Evolutionary conservation across 1,140 invertebrate genomes (phyloP).

Genomic region (Theocolax elegans): DNA sequence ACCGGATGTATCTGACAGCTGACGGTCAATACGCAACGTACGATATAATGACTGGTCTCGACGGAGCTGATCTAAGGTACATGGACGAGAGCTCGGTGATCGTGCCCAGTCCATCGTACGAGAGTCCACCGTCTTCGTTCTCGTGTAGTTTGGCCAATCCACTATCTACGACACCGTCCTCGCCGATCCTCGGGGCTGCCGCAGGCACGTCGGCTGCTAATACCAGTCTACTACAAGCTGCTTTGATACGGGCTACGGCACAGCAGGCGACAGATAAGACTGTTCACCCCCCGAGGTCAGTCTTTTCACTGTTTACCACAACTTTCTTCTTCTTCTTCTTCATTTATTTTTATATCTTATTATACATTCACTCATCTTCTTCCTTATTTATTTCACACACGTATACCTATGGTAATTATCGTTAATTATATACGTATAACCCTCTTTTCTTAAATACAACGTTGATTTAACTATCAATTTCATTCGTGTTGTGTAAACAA

Average conservation of each 20-base stretch:
- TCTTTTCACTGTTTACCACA: too few species aligned
- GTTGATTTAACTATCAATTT: too few species aligned
- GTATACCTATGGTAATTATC: too few species aligned
- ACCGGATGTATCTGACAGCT: neutral
- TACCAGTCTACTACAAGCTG: conserved; percentile 75
- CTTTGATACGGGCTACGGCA: conserved; percentile 76
- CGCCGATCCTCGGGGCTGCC: conserved; percentile 63
- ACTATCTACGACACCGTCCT: conserved; percentile 69
- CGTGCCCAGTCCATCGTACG: conserved; percentile 78
- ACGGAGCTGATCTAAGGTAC: conserved; percentile 83
- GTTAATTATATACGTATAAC: too few species aligned
- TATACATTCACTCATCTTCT: too few species aligned
- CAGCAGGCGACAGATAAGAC: conserved; percentile 58
- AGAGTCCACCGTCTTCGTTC: conserved; percentile 78
- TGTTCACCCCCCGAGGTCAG: too few species aligned
- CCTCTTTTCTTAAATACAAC: too few species aligned
- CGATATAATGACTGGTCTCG: conserved; percentile 80
- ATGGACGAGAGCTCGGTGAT: conserved; percentile 93
- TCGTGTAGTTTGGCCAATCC: conserved; percentile 67
- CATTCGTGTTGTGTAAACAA: too few species aligned
- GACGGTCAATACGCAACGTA: conserved; percentile 71
- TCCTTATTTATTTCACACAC: too few species aligned
- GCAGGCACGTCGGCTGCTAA: conserved; percentile 63
- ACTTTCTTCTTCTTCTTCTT: too few species aligned
- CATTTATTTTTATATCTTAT: conserved; percentile 5